Percentiles rank a stretch among this genome's conserved stretches.
phyloP scores from a whole-genome alignment of 1,140 invertebrate species.

The Caerostris darwini region DNA sequence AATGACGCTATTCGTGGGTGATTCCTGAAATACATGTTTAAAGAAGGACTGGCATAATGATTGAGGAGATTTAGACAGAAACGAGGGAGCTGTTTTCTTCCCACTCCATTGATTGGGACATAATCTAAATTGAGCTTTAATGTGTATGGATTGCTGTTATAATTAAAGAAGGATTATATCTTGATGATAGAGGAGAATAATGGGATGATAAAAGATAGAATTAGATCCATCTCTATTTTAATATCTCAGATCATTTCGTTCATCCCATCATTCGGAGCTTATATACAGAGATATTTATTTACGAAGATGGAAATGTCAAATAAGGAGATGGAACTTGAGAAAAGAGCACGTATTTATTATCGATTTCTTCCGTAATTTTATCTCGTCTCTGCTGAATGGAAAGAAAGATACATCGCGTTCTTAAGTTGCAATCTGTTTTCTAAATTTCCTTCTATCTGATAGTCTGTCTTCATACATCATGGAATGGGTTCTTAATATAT shows the following conservation, averaged over 20 bases:
- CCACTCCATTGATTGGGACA: slow-evolving; percentile 8
- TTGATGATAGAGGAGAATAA: background rate
- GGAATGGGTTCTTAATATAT: background rate
- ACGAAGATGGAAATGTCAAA: background rate
- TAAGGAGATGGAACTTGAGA: background rate
- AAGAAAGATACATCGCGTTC: background rate
- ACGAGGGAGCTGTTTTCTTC: background rate
- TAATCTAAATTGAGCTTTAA: background rate
- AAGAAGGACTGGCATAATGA: background rate
- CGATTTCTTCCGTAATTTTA: background rate
- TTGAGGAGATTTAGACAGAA: background rate
- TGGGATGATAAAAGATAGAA: background rate
- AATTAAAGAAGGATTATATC: background rate
- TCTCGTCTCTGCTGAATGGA: background rate
- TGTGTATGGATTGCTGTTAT: background rate
- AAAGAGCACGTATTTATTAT: background rate
- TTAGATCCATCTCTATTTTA: background rate
- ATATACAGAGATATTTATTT: background rate
- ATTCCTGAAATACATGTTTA: background rate
- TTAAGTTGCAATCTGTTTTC: background rate
- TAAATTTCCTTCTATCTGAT: background rate
- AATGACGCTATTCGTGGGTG: background rate
- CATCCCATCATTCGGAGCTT: background rate
- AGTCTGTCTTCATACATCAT: background rate
- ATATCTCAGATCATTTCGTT: background rate